Evolutionary conservation across 2,113 vertebrate species (phyloP).

Genomic region (Pollimyrus isidori): DNA sequence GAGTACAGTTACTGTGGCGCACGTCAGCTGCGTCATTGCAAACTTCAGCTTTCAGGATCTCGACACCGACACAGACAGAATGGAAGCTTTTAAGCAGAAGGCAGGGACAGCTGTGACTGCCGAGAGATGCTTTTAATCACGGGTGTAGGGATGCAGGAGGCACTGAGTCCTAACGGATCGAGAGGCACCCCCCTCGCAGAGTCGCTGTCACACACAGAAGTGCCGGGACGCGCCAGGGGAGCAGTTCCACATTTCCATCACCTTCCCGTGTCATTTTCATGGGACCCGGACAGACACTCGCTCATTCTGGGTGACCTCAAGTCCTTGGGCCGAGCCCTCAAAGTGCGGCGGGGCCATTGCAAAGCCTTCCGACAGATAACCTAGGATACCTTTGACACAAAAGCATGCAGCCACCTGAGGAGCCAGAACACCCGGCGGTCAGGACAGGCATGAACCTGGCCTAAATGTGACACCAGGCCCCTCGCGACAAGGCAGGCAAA

Average conservation of each 20-base stretch:
- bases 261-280: not conserved
- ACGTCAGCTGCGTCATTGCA: not conserved
- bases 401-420: not conserved
- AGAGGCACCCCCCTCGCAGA: not conserved
- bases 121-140: not conserved
- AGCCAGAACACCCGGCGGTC: not conserved
- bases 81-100: not conserved
- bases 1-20: not conserved
- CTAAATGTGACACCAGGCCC: not conserved
- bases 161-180: not conserved
- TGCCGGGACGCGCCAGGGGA: not conserved
- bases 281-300: not conserved
- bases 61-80: not conserved
- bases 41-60: not conserved
- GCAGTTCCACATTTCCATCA: not conserved
- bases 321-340: not conserved
- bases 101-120: not conserved
- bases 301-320: not conserved
- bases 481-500: too few relatives aligned
- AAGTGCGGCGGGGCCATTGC: not conserved
- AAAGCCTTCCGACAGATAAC: not conserved
- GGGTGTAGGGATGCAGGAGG: not conserved
- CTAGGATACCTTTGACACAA: not conserved
- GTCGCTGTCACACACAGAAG: not conserved
- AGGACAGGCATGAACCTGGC: not conserved